A percentile compares a stretch with the other conserved stretches of the same genome.
phyloP scores from a whole-genome alignment of 2,113 vertebrate genomes.

The Catagonus wagneri region DNA sequence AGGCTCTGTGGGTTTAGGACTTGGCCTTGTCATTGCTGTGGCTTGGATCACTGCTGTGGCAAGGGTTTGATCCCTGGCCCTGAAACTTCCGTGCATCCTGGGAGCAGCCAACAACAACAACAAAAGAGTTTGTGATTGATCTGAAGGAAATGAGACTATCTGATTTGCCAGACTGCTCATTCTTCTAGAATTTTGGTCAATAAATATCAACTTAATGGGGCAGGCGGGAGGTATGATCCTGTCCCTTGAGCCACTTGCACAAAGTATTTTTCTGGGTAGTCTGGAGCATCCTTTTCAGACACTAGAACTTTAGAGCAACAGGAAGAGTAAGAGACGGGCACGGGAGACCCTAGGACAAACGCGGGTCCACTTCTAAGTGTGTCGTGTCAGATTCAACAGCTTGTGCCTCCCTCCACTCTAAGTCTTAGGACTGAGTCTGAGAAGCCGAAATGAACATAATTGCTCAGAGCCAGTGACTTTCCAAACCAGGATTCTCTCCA shows the following conservation, averaged over 20 bases:
- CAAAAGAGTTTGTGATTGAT: background rate
- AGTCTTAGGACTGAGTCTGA: background rate
- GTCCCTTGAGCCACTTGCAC: background rate
- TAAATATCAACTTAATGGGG: background rate
- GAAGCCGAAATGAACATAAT: background rate
- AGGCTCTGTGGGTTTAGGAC: too few species aligned
- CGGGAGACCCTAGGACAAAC: background rate
- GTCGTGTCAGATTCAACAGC: background rate
- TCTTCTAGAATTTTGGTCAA: conserved; percentile 40
- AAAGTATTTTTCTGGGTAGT: background rate
- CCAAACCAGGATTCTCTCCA: background rate
- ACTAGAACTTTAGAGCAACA: background rate
- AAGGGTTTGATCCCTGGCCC: too few species aligned
- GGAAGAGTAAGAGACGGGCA: background rate
- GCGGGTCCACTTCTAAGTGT: background rate
- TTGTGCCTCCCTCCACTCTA: background rate
- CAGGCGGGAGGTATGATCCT: background rate
- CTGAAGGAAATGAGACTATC: background rate
- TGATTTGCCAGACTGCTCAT: background rate
- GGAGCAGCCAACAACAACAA: too few species aligned
- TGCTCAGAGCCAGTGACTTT: background rate
- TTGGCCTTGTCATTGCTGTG: too few species aligned
- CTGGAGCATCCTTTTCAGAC: background rate
- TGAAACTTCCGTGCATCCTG: too few species aligned
- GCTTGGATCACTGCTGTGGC: too few species aligned